These are phyloP conservation scores for Stenchaetothrips biformis DNA, from an alignment of 2,888 invertebrate genomes.

Conservation along the genomic window DNA sequence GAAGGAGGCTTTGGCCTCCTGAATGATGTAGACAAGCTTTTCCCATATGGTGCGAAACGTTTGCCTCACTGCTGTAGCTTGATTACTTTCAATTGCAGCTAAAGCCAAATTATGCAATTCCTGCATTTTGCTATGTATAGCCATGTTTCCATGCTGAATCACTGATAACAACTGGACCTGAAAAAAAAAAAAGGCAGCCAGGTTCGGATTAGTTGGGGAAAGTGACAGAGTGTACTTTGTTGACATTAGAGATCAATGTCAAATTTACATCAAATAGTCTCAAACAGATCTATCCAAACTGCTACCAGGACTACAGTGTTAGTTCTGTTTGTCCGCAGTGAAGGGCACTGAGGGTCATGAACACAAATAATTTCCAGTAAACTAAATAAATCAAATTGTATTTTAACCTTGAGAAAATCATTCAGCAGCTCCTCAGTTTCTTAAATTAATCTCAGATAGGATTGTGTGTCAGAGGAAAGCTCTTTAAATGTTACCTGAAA, in stretches of 20 bases:
- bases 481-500: conserved; percentile 34
- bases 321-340: too few species aligned
- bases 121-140: conserved; percentile 30
- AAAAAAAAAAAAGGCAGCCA: not conserved
- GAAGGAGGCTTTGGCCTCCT: not conserved
- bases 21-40: not conserved
- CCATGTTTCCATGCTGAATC: conserved; percentile 31
- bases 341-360: too few species aligned
- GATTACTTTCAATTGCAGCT: conserved; percentile 15
- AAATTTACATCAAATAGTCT: too few species aligned
- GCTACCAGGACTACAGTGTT: too few species aligned
- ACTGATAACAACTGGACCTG: conserved; percentile 33
- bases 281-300: too few species aligned
- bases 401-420: not conserved
- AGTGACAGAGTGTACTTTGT: too few species aligned
- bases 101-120: conserved; percentile 28
- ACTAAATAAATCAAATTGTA: not conserved
- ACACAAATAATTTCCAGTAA: not conserved
- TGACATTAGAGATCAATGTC: too few species aligned
- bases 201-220: too few species aligned
- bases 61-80: not conserved
- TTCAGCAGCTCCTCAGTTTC: not conserved
- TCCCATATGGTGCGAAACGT: not conserved
- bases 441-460: not conserved
- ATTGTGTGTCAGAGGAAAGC: not conserved